Percentiles rank a stretch among this genome's conserved stretches.
Conservation (phyloP, 2,888 invertebrate genomes). For the Pheosia gnoma region DNA sequence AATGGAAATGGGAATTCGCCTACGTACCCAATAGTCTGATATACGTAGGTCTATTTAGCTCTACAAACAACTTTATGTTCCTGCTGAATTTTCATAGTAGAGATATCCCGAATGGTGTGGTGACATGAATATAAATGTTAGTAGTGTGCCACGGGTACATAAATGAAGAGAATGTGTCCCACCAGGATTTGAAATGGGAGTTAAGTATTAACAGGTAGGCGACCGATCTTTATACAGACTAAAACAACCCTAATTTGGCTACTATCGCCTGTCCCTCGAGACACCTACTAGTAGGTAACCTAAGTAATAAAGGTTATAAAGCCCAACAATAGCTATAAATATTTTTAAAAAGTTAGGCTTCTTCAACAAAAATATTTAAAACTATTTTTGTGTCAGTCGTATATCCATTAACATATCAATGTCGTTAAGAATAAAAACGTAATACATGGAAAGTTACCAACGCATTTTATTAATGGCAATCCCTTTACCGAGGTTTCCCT, state of each 20-base stretch:
- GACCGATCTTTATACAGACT: too few relatives aligned
- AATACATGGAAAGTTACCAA: constrained; percentile 18
- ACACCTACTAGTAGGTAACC: too few relatives aligned
- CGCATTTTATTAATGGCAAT: constrained; percentile 34
- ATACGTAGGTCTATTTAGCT: constrained; percentile 20
- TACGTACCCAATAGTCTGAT: constrained; percentile 21
- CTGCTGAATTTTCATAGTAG: constrained; percentile 17
- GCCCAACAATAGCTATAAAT: too few relatives aligned
- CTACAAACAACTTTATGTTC: constrained; percentile 13
- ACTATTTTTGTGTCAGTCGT: too few relatives aligned
- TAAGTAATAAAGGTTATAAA: too few relatives aligned
- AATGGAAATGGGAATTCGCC: constrained; percentile 46
- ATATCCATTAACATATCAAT: constrained; percentile 13
- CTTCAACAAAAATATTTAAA: too few relatives aligned
- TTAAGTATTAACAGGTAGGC: neutral
- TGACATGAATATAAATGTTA: constrained; percentile 7
- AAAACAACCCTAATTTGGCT: neutral
- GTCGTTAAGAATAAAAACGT: constrained; percentile 9
- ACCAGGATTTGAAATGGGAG: too few relatives aligned
- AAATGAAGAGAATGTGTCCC: too few relatives aligned
- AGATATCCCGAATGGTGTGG: neutral
- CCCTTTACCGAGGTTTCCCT: constrained; percentile 26
- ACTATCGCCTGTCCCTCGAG: neutral
- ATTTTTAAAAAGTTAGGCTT: too few relatives aligned
- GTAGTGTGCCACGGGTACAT: neutral